Evolutionary conservation across 2,797 vertebrate species (phyloP), one percentile per base, ranked within the genome.

Genomic region (Syngnathus acus): DNA sequence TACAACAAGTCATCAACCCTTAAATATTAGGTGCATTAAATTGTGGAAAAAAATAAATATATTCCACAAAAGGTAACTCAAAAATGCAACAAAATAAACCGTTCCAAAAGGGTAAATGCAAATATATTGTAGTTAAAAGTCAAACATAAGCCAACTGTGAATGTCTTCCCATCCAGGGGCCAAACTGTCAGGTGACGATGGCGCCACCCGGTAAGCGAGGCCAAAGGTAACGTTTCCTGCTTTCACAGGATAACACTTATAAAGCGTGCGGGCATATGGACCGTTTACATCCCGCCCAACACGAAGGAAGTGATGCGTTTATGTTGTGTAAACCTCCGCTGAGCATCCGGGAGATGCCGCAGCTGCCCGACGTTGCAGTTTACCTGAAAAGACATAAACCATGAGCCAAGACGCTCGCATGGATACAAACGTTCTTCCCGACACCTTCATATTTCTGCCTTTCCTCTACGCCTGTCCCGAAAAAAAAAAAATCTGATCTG

Each of bases 351-450:
- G 85, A 87, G 69, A 77, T 6, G 47, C 81, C 48, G 75, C 86
- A 87, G 87, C 82, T 86, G 85, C 13, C 32, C 32, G 32, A 32
- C 32, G 79, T 66, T 67, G 66, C 78, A 81, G 89, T 91, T 90
- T 88, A 91, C 90, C 90, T 92, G 89, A 77, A 79, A 7, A 64
- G 69, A 82, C 79, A 78, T 87, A 90, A 88, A 90, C 86, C 67
- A 62, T 32, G 70, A 54, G 47, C 75, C 37, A 69, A 59, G 68
- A 62, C 66, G n/a, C 54, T 64, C 19, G 4, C 23, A 69, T 19
- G 63, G 42, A 48, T 40, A 8, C 40, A 26, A 43, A 37, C 53
- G 47, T 9, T 70, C 71, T 1, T 1, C 4, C 19, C 64, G 77
- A 76, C 77, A 81, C 68, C 0, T 82, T 71, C 10, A 51, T 21